Evolutionary conservation across 2,888 invertebrate species (phyloP), one percentile per base, ranked within the genome.

Genomic region (Amphipyra tragopoginis): DNA sequence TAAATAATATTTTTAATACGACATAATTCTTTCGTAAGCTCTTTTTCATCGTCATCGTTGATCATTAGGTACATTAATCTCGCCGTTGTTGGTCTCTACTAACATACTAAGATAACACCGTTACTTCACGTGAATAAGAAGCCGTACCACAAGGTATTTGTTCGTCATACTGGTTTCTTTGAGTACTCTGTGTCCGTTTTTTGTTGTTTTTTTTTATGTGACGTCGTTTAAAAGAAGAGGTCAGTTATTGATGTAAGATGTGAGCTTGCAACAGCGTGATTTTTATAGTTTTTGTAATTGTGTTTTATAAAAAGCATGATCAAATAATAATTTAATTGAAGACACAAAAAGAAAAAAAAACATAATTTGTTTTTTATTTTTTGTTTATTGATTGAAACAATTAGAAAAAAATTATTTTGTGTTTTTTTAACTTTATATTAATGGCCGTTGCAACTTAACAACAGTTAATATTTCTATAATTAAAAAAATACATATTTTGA

Each of bases 41-140:
- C 6, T 29, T 36, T 45, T 45, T 44, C 9, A 49, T 14, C 29
- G n/a, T 15, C 11, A 6, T 13, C 29, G 11, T 11, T 47, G n/a
- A n/a, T n/a, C n/a, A n/a, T n/a, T n/a, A n/a, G n/a, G n/a, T n/a
- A 47, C 33, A 65, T 51, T 67, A 67, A 61, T 50, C 36, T 62
- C 10, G 3, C 21, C 21, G 21, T 21, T 21, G 26, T 29, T 8
- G 9, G 45, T 39, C 15, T 2, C 10, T 53, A 21, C 29, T 14
- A 9, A 49, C 47, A 39, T 50, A 48, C 15, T 43, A 14, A 43
- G 39, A 54, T 49, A 9, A 39, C n/a, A 70, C 67, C 67, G 71
- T 64, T 67, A 70, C 3, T 40, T 36, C 43, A 36, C 36, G 47
- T 51, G 26, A 39, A 43, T 34, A 10, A 36, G 34, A 57, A 64